phyloP scores from a whole-genome alignment of 1,140 invertebrate species.

The Pectinophora gossypiella region DNA sequence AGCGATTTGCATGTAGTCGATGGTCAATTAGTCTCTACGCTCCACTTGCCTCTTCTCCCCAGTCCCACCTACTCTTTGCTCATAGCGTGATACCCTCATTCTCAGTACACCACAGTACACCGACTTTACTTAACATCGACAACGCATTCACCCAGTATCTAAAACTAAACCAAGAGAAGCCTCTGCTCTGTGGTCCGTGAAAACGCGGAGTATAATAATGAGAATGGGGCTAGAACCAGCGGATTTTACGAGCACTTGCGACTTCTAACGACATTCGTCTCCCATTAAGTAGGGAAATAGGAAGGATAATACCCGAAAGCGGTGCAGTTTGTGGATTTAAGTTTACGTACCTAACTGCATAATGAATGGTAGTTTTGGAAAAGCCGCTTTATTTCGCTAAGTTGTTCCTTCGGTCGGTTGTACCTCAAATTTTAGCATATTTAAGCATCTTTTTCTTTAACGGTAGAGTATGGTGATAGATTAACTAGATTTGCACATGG shows the following conservation, averaged over 20 bases:
- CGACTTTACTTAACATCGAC: no score
- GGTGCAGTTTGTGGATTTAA: conserved; percentile 50
- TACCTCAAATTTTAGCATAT: no score
- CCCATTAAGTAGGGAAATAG: conserved; percentile 63
- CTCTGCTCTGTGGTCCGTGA: conserved; percentile 7
- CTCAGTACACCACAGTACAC: no score
- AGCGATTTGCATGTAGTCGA: conserved; percentile 47
- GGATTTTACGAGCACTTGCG: conserved; percentile 58
- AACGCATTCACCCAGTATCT: no score
- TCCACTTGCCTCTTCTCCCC: conserved; percentile 22
- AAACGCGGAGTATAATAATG: conserved; percentile 28
- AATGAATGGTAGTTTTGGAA: conserved; percentile 46
- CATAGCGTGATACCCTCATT: neutral
- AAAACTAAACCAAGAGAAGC: no score
- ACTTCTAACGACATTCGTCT: conserved; percentile 65
- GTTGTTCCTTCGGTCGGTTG: no score
- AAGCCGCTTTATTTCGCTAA: conserved; percentile 4
- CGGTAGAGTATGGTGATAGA: no score
- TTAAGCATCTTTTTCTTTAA: no score
- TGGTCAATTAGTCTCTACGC: conserved; percentile 48
- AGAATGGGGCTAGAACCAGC: conserved; percentile 32
- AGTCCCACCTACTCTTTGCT: neutral
- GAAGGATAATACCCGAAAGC: conserved; percentile 55
- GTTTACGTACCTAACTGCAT: conserved; percentile 33
- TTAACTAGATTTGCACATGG: no score